Base-by-base conservation (phyloP, 1,140 invertebrate species). In the Cryptotermes secundus region DNA sequence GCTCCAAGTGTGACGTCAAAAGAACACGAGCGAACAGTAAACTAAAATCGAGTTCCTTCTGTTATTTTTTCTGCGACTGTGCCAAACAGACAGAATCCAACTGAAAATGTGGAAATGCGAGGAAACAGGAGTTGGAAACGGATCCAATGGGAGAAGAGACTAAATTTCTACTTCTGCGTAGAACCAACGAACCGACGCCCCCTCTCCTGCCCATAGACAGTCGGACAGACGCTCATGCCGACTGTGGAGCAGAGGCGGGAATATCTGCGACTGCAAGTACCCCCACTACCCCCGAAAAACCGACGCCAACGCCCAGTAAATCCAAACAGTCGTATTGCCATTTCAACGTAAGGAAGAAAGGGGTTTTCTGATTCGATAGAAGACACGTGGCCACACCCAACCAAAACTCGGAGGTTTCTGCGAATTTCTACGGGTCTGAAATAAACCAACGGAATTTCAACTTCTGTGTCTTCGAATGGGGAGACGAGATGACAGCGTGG, bases 391-490 rank as follows among this genome's bases (percentile, higher is more conserved):
- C 59, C 59, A 72, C 59, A 72, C 59, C 59, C 59, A 72, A 72
- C 59, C 26, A 72, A 72, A 72, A n/a, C 59, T 72, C 59, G 6
- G 26, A 72, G 59, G n/a, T n/a, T 72, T 72, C 59, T 16, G 14
- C 26, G n/a, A 72, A 72, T 72, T 72, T 72, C 26, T 72, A 72
- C 59, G 59, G 59, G 26, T 72, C n/a, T 72, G n/a, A 72, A 72
- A 72, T 72, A 72, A 72, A 72, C 59, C 59, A 72, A 72, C 59
- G 59, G 59, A 72, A 72, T 72, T 72, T 31, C 59, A 72, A 72
- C 26, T 72, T 31, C 59, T 72, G 59, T 31, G 59, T 26, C 59
- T 42, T 59, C 53, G 53, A n/a, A n/a, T 31, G 59, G 59, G 59
- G 14, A 72, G n/a, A 72, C 59, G 59, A 49, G 45, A 49, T 22